These are phyloP conservation scores for Periparus ater DNA, from an alignment of 2,797 vertebrate genomes.

Conservation along the genomic window DNA sequence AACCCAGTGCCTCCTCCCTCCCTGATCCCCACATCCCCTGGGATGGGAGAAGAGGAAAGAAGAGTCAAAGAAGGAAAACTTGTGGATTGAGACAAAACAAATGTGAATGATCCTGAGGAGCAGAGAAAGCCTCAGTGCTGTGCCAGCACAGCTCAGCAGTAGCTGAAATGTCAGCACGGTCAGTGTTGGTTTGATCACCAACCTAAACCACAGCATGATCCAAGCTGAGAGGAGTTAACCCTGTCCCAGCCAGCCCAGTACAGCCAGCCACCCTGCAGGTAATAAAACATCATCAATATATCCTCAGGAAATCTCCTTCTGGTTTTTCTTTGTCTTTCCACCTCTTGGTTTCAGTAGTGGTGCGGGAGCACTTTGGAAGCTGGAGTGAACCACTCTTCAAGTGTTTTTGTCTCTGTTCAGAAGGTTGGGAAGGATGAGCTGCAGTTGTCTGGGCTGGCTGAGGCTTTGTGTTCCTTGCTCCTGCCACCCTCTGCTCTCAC, in stretches of 20 bases:
- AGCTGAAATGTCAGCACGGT: neutral
- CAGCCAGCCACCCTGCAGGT: neutral
- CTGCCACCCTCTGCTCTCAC: neutral
- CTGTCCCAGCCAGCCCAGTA: neutral
- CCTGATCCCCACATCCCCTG: rapidly evolving
- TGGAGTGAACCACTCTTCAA: neutral
- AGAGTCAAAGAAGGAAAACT: neutral
- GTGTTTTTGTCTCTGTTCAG: neutral
- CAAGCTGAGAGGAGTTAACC: neutral
- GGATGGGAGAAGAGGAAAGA: neutral
- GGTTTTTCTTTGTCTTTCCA: neutral
- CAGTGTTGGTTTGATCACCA: neutral
- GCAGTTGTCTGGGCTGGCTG: neutral
- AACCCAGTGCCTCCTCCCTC: neutral
- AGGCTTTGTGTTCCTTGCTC: neutral
- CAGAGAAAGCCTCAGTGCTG: neutral
- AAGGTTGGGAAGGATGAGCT: neutral
- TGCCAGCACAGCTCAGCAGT: neutral
- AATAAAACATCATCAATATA: neutral
- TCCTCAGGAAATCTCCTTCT: neutral
- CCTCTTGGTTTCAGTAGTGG: conserved; percentile 4
- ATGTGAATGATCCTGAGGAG: neutral
- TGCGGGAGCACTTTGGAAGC: neutral
- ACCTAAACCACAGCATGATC: neutral
- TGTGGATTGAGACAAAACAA: neutral